These are phyloP conservation scores for Machimus rusticus DNA, from an alignment of 2,888 invertebrate species.

Conservation along the genomic window DNA sequence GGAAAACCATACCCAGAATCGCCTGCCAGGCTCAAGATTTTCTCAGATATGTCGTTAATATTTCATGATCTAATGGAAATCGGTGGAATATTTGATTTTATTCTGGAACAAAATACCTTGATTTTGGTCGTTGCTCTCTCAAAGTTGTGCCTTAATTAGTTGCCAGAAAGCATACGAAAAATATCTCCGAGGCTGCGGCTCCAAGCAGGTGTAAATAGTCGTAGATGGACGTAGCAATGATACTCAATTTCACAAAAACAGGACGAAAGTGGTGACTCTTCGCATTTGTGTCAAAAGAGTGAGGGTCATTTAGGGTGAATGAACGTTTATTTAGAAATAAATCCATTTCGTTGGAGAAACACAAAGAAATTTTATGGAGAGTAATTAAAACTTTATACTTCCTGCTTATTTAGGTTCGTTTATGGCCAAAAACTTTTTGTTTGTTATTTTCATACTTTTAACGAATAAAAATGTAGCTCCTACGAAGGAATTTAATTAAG, in stretches of 20 bases:
- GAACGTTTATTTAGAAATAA: background rate
- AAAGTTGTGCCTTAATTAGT: background rate
- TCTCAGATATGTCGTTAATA: conserved; percentile 12
- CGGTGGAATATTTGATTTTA: conserved; percentile 20
- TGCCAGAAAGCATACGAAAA: background rate
- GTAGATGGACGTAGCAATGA: background rate
- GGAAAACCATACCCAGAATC: background rate
- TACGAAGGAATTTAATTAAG: background rate
- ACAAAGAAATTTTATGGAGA: background rate
- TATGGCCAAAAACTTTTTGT: background rate
- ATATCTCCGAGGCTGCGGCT: background rate
- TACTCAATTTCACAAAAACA: background rate
- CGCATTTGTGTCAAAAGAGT: background rate
- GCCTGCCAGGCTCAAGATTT: background rate
- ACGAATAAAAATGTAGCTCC: background rate
- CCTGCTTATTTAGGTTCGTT: background rate
- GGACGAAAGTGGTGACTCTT: background rate
- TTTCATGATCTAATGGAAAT: conserved; percentile 24
- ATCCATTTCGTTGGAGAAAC: background rate
- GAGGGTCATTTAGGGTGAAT: background rate
- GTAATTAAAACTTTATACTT: background rate
- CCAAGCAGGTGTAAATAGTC: background rate
- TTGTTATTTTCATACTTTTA: background rate
- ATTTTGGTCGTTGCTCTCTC: background rate
- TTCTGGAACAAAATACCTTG: background rate